Evolutionary conservation across 1,140 invertebrate species (phyloP).

Genomic region (Platorchestia sp.): DNA sequence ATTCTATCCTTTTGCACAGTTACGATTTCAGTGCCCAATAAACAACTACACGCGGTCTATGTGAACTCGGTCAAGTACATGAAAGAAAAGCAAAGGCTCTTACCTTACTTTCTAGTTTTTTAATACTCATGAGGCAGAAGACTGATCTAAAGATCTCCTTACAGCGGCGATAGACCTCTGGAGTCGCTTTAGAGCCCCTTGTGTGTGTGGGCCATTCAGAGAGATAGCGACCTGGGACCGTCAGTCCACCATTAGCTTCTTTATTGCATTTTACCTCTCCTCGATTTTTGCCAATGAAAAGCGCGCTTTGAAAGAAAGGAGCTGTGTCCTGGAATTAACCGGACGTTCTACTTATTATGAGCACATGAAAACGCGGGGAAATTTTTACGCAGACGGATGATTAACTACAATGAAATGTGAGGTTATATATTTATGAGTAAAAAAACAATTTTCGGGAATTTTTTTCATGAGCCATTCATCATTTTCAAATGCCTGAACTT

Average conservation of each 20-base stretch:
- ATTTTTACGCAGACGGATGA: neutral
- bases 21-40: neutral
- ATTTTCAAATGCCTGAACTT: no score
- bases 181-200: slow-evolving; percentile 3
- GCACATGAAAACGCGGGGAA: neutral
- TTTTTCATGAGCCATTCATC: neutral
- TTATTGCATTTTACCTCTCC: neutral
- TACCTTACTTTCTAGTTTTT: neutral
- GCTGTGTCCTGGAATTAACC: neutral
- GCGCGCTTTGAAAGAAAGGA: neutral
- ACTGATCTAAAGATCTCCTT: slow-evolving; percentile 15
- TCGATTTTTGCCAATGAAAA: neutral
- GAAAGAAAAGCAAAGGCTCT: neutral
- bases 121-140: neutral
- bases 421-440: neutral
- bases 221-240: slow-evolving; percentile 2
- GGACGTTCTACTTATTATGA: neutral
- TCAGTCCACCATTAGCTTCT: slow-evolving; percentile 6
- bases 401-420: neutral
- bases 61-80: neutral
- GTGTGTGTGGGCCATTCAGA: neutral
- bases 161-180: neutral
- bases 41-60: neutral
- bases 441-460: neutral
- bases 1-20: neutral